These are phyloP conservation scores for Hypselothyrea guttata DNA, from an alignment of 2,888 invertebrate genomes.

Conservation along the genomic window DNA sequence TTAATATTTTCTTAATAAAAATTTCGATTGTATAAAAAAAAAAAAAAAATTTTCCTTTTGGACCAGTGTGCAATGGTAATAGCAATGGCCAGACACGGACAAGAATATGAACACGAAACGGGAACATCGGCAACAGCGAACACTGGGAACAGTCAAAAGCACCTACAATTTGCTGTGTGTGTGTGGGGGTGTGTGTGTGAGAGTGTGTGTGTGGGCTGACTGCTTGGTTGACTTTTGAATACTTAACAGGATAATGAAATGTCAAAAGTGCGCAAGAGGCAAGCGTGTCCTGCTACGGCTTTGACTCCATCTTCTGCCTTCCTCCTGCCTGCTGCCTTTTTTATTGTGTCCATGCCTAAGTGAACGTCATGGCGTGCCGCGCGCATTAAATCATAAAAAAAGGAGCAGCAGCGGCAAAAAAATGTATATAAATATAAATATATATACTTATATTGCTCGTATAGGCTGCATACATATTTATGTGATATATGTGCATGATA, in stretches of 20 bases:
- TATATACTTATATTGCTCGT: constrained; percentile 19
- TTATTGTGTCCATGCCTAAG: constrained; percentile 70
- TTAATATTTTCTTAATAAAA: too few species aligned
- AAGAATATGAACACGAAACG: constrained; percentile 11
- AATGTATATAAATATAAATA: constrained; percentile 16
- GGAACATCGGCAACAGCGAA: neutral
- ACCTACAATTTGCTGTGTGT: constrained; percentile 44
- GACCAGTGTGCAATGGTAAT: too few species aligned
- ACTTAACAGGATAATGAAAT: constrained; percentile 80
- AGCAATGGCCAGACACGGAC: constrained; percentile 47
- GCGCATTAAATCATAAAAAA: constrained; percentile 73
- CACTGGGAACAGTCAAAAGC: too few species aligned
- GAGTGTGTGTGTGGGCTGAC: constrained; percentile 19
- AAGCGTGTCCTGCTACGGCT: constrained; percentile 45
- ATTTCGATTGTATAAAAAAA: too few species aligned
- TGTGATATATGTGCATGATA: constrained; percentile 26
- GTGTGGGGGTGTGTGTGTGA: constrained; percentile 30
- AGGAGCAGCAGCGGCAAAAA: constrained; percentile 20
- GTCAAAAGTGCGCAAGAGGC: constrained; percentile 76
- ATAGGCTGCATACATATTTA: constrained; percentile 8
- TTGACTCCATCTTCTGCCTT: neutral
- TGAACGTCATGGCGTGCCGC: constrained; percentile 75
- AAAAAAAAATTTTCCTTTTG: too few species aligned
- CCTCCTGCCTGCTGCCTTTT: constrained; percentile 43
- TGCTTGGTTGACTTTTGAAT: constrained; percentile 77